Evolutionary conservation across 2,113 vertebrate species (phyloP).

Genomic region (Pituophis catenifer): DNA sequence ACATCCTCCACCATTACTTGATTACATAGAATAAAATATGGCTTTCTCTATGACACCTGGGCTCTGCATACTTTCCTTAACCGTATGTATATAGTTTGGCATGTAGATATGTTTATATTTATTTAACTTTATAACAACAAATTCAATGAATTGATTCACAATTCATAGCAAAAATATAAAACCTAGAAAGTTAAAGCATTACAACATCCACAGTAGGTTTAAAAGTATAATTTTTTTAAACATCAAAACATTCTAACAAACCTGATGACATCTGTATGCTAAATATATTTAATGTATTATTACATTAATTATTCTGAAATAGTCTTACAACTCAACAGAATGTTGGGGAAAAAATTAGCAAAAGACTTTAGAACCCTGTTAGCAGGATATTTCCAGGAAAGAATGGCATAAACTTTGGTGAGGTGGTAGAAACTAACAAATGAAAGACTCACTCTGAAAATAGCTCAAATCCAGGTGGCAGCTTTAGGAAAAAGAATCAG

Average conservation of each 20-base stretch:
- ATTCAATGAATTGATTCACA: not conserved
- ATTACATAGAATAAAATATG: not conserved
- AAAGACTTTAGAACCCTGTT: not conserved
- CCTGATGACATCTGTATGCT: not conserved
- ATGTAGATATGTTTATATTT: not conserved
- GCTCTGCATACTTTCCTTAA: not conserved
- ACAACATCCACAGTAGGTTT: not conserved
- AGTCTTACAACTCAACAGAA: not conserved
- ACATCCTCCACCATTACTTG: not conserved
- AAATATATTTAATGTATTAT: not conserved
- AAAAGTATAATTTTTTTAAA: not conserved
- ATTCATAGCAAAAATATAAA: not conserved
- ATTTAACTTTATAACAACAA: not conserved
- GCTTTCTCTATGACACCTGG: not conserved
- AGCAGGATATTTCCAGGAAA: not conserved
- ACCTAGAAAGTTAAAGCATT: not conserved
- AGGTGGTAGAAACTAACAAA: not conserved
- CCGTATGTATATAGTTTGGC: not conserved
- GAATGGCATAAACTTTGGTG: not conserved
- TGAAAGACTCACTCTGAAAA: not conserved
- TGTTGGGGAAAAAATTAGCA: not conserved
- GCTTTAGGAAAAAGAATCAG: not conserved
- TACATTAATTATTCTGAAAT: not conserved
- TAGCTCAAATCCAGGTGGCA: not conserved
- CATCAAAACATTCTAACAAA: not conserved